phyloP scores from a whole-genome alignment of 2,797 vertebrate species.

The Aselliscus stoliczkanus region DNA sequence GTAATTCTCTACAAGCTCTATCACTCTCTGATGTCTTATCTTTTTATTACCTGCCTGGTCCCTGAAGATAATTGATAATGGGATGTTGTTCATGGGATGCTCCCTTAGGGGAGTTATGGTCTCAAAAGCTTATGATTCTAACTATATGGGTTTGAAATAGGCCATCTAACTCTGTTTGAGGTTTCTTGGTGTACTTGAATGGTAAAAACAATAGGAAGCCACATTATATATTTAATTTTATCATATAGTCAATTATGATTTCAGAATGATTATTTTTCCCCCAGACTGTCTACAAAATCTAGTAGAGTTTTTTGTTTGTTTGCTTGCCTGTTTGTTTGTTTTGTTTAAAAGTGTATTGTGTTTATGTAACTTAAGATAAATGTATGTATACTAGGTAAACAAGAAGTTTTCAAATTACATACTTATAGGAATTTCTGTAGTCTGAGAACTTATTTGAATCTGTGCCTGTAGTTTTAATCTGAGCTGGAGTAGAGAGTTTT shows the following conservation, averaged over 20 bases:
- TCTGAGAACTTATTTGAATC: not conserved
- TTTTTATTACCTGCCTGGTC: not conserved
- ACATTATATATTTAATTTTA: not conserved
- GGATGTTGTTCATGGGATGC: not conserved
- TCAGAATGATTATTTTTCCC: not conserved
- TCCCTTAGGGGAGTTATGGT: not conserved
- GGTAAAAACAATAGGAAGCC: not conserved
- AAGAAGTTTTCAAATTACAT: not conserved
- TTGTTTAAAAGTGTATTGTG: not conserved
- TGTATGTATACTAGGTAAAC: not conserved
- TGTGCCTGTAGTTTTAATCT: not conserved
- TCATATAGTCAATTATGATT: not conserved
- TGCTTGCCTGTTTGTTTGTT: no score
- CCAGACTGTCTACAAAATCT: not conserved
- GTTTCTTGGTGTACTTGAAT: not conserved
- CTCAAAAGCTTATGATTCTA: not conserved
- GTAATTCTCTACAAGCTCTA: not conserved
- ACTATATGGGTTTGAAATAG: not conserved
- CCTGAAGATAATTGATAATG: not conserved
- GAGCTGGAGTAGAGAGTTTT: not conserved
- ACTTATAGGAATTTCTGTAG: not conserved
- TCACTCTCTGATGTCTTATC: not conserved
- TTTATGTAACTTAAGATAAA: not conserved
- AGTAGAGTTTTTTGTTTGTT: not conserved
- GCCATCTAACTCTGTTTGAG: not conserved